Evolutionary conservation across 2,888 invertebrate genomes (phyloP).

Genomic region (Myopa tessellatipennis): DNA sequence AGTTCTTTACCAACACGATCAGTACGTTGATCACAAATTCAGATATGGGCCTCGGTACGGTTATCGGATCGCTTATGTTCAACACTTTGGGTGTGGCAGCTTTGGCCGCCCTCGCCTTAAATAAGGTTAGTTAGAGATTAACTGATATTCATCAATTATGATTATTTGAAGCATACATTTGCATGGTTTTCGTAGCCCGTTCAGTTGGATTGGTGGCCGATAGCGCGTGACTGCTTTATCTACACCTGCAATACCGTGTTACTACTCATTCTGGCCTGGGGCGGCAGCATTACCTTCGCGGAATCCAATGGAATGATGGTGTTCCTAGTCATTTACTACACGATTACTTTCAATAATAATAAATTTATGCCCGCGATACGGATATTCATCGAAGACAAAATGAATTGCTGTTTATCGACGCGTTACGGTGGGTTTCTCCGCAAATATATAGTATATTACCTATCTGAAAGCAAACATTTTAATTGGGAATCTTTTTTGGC

Average conservation of each 20-base stretch:
- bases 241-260: slow-evolving; percentile 80
- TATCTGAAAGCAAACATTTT: not conserved
- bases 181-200: slow-evolving; percentile 73
- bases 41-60: slow-evolving; percentile 88
- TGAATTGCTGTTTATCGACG: slow-evolving; percentile 66
- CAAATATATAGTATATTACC: not conserved
- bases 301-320: slow-evolving; percentile 80
- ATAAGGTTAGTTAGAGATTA: slow-evolving; percentile 70
- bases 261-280: slow-evolving; percentile 81
- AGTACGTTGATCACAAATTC: slow-evolving; percentile 86
- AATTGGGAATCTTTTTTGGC: no score
- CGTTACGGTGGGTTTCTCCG: slow-evolving; percentile 61
- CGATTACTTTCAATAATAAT: slow-evolving; percentile 78
- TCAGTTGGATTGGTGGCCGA: slow-evolving; percentile 81
- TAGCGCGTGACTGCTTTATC: slow-evolving; percentile 83
- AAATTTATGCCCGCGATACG: slow-evolving; percentile 68
- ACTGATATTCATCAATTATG: no score
- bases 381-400: slow-evolving; percentile 65
- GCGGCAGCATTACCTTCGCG: slow-evolving; percentile 81
- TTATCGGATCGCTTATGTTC: slow-evolving; percentile 88
- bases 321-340: slow-evolving; percentile 80
- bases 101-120: slow-evolving; percentile 80
- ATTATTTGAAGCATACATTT: not conserved
- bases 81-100: slow-evolving; percentile 88
- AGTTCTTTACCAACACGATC: slow-evolving; percentile 91